Percentiles rank a stretch among this genome's conserved stretches.
Evolutionary conservation across 2,888 invertebrate genomes (phyloP).

Genomic region (Clistopyga incitator): DNA sequence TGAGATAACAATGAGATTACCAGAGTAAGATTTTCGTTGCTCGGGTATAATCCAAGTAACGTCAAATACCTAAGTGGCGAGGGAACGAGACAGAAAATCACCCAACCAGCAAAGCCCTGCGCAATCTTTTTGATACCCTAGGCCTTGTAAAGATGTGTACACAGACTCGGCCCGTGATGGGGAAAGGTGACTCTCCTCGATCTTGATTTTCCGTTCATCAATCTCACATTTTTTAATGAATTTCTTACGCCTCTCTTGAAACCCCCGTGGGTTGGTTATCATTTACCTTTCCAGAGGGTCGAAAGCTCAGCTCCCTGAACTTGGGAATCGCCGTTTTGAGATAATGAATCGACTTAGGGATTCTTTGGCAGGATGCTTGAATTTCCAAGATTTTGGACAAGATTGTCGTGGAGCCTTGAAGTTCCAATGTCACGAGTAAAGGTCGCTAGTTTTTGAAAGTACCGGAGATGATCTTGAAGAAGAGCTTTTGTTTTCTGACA

Average conservation of each 20-base stretch:
- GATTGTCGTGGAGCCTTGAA: background rate
- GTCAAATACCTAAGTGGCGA: constrained; percentile 22
- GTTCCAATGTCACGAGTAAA: too few relatives aligned
- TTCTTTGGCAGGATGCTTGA: background rate
- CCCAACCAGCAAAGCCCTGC: constrained; percentile 26
- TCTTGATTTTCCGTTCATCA: background rate
- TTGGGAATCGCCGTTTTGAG: background rate
- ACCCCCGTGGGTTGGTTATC: background rate
- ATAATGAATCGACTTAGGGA: background rate
- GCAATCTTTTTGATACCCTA: constrained; percentile 22
- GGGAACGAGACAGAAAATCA: background rate
- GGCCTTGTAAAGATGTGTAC: background rate
- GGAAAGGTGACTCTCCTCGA: background rate
- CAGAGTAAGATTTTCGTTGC: constrained; percentile 51
- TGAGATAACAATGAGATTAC: constrained; percentile 60
- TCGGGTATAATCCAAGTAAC: constrained; percentile 43
- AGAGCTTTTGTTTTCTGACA: background rate
- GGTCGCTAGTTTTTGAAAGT: too few relatives aligned
- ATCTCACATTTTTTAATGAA: background rate
- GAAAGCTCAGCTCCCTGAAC: background rate
- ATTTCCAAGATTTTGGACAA: background rate
- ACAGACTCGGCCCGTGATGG: background rate
- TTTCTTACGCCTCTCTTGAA: background rate
- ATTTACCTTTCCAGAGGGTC: background rate
- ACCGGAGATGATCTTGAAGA: too few relatives aligned